These are phyloP conservation scores for Calidris pugnax DNA, from an alignment of 2,113 vertebrate genomes.

Conservation along the genomic window DNA sequence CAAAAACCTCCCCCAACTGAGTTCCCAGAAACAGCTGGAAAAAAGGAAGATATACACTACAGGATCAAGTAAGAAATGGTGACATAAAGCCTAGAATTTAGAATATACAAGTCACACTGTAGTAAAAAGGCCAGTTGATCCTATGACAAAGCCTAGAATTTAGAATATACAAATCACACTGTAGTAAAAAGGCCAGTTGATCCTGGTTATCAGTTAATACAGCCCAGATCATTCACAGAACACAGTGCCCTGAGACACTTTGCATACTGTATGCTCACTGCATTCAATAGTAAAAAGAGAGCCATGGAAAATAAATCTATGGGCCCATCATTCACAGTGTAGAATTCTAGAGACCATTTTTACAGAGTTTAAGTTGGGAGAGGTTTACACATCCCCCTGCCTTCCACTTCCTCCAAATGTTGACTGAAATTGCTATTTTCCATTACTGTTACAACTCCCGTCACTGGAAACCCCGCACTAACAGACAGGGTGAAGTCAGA, in stretches of 20 bases:
- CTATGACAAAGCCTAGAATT: not conserved
- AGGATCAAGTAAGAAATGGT: not conserved
- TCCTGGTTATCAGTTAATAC: not conserved
- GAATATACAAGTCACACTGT: not conserved
- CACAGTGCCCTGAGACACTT: not conserved
- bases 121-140: no score
- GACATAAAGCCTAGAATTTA: not conserved
- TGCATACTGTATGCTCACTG: not conserved
- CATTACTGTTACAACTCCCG: not conserved
- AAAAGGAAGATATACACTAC: not conserved
- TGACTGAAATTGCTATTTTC: constrained; percentile 4
- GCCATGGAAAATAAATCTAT: not conserved
- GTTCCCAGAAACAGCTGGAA: not conserved
- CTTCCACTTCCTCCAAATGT: not conserved
- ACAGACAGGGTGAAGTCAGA: not conserved
- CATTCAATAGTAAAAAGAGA: not conserved
- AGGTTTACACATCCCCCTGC: not conserved
- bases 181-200: not conserved
- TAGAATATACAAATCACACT: not conserved
- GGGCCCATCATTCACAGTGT: not conserved
- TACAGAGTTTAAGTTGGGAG: not conserved
- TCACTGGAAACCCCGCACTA: not conserved
- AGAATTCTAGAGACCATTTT: not conserved
- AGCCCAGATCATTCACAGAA: not conserved
- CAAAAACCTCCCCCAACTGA: not conserved